Conservation (phyloP, 2,888 invertebrate genomes). For the Argynnis bischoffii region DNA sequence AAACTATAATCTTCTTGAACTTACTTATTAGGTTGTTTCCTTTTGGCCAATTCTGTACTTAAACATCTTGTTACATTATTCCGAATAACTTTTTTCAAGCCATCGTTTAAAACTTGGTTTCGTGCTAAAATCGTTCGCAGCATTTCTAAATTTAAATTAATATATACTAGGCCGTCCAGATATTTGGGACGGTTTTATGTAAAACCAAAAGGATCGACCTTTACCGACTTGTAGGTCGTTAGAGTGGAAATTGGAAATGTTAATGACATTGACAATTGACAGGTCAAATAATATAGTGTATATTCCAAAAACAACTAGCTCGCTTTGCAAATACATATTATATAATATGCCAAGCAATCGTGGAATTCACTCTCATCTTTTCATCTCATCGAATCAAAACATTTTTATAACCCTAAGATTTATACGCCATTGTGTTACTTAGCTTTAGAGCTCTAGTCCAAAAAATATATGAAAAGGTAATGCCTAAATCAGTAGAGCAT, state of each 20-base stretch:
- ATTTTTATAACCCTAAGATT: too few species aligned
- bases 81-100: slow-evolving; percentile 83
- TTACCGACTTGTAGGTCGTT: slow-evolving; percentile 76
- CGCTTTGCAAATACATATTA: neutral
- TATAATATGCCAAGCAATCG: too few species aligned
- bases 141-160: slow-evolving; percentile 77
- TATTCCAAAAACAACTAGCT: neutral
- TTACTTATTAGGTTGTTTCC: slow-evolving; percentile 84
- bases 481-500: too few species aligned
- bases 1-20: slow-evolving; percentile 40
- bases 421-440: too few species aligned
- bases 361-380: too few species aligned
- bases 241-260: slow-evolving; percentile 42
- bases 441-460: too few species aligned
- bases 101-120: slow-evolving; percentile 85
- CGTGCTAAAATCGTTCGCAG: slow-evolving; percentile 88
- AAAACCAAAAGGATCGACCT: slow-evolving; percentile 70
- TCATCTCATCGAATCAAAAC: too few species aligned
- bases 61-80: slow-evolving; percentile 83
- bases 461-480: too few species aligned
- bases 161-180: slow-evolving; percentile 62
- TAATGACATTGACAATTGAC: slow-evolving; percentile 38
- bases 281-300: neutral
- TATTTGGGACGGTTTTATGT: slow-evolving; percentile 66
- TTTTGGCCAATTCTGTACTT: slow-evolving; percentile 83